phyloP scores from a whole-genome alignment of 1,140 invertebrate genomes.

The Drosophila fuyamai region DNA sequence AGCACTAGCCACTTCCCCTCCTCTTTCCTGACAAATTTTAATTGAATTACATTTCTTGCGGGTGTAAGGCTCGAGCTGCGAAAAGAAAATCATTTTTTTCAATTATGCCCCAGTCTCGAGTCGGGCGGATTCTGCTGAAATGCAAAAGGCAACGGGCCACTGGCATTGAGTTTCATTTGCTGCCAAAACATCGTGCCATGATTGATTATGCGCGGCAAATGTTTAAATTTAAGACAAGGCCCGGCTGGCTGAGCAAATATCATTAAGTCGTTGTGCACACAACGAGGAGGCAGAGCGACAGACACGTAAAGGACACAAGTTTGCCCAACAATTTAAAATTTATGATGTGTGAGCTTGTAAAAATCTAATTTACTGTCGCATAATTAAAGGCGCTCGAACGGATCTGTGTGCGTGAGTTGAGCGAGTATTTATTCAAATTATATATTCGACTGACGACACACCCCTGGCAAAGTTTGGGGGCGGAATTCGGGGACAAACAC shows the following conservation, averaged over 20 bases:
- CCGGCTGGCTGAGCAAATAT: slow-evolving; percentile 60
- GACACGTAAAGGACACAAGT: slow-evolving; percentile 29
- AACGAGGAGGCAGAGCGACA: slow-evolving; percentile 6
- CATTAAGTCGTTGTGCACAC: slow-evolving; percentile 61
- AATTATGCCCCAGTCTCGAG: slow-evolving; percentile 55
- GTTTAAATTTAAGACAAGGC: slow-evolving; percentile 77
- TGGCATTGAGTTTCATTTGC: slow-evolving; percentile 62
- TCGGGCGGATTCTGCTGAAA: slow-evolving; percentile 1
- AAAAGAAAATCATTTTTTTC: slow-evolving; percentile 78
- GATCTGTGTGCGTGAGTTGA: slow-evolving; percentile 14
- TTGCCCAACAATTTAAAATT: slow-evolving; percentile 77
- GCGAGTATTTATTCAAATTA: slow-evolving; percentile 60
- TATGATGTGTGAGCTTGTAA: slow-evolving; percentile 81
- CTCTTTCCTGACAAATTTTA: slow-evolving; percentile 48
- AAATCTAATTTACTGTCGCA: slow-evolving; percentile 79
- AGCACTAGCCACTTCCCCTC: neutral
- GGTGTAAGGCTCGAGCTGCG: slow-evolving; percentile 54
- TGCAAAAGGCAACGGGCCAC: slow-evolving; percentile 35
- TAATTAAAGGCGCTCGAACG: slow-evolving; percentile 67
- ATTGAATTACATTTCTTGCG: slow-evolving; percentile 83
- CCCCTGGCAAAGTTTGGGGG: slow-evolving; percentile 31
- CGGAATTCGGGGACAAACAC: slow-evolving; percentile 29
- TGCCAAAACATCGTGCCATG: slow-evolving; percentile 70
- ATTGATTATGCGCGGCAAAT: slow-evolving; percentile 76
- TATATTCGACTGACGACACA: slow-evolving; percentile 48